Base-by-base conservation (phyloP, 2,797 vertebrate species). In the Odontamblyopus rebecca region DNA sequence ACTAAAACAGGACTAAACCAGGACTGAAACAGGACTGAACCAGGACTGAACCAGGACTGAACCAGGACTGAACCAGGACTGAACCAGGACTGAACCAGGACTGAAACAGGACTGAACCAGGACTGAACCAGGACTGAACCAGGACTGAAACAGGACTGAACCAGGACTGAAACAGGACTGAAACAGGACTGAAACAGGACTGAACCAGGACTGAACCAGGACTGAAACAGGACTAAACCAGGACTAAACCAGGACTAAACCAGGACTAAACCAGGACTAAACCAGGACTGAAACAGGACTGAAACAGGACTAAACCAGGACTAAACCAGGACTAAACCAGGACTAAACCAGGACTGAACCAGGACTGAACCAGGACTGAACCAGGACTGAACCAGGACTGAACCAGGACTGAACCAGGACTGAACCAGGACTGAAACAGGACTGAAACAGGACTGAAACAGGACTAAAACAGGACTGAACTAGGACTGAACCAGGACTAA, bases 201-300 rank as follows among this genome's bases (percentile, higher is more conserved):
- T 30, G 35, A 61, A 61, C 4, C 27, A 61, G 16, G 60, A 11
- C 57, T 59, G 13, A 59, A 59, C 2, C 13, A 61, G 18, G 29
- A 94, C 97, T 95, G 2, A 30, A 11, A 48, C 13, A 50, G 16
- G 4, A 5, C 32, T 35, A 6, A 6, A 35, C 32, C 23, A 5
- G 16, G 16, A 6, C 15, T 8, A 38, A 38, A 62, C 1, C 29
- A 62, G 7, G 61, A 3, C 26, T 29, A 29, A 60, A 30, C 9
- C 18, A 62, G 61, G 23, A 13, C 57, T 29, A 13, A n/a, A n/a
- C n/a, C n/a, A n/a, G n/a, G n/a, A n/a, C n/a, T 23, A 1, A 23
- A 23, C 23, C 0, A 23, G 23, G 23, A 23, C 23, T 23, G 1
- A 60, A 60, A 1, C 8, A 60, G 23, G n/a, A 7, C 18, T 23